phyloP scores from a whole-genome alignment of 2,797 vertebrate species.

The Darevskia nairensis region DNA sequence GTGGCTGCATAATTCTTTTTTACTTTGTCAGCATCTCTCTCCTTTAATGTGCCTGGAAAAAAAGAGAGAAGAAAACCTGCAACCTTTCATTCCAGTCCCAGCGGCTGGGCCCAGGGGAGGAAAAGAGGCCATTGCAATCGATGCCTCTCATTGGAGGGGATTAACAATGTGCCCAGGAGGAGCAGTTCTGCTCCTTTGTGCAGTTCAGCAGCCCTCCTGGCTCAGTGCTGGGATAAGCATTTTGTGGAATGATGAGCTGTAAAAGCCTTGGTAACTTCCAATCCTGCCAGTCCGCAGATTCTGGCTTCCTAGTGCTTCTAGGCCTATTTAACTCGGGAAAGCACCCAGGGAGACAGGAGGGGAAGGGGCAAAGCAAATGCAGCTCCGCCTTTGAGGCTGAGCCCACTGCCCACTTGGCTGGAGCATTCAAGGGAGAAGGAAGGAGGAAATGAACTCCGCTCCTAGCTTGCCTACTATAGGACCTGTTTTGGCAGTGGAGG shows the following conservation, averaged over 20 bases:
- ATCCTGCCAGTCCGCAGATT: not conserved
- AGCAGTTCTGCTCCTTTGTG: conserved; percentile 12
- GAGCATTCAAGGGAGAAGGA: not conserved
- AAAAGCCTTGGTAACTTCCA: not conserved
- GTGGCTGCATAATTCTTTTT: conserved; percentile 12
- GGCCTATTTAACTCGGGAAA: not conserved
- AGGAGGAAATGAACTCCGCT: not conserved
- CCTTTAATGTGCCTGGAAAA: not conserved
- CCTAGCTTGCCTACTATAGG: not conserved
- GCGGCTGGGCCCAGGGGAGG: not conserved
- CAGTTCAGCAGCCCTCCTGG: not conserved
- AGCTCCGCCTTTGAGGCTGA: not conserved
- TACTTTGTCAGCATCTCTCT: conserved; percentile 14
- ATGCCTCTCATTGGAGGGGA: conserved; percentile 10
- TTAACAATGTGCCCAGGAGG: conserved; percentile 6
- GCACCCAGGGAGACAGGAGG: not conserved
- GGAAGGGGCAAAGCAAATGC: not conserved
- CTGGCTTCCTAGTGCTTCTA: not conserved
- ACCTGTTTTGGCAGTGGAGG: not conserved
- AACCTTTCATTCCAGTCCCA: not conserved
- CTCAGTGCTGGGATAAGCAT: conserved; percentile 37
- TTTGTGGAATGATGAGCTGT: conserved; percentile 17
- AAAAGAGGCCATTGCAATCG: not conserved
- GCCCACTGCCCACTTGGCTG: too few species aligned
- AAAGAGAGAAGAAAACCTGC: not conserved